A percentile compares a stretch with the other conserved stretches of the same genome.
phyloP scores from a whole-genome alignment of 2,113 vertebrate species.

The Illadopsis cleaveri region DNA sequence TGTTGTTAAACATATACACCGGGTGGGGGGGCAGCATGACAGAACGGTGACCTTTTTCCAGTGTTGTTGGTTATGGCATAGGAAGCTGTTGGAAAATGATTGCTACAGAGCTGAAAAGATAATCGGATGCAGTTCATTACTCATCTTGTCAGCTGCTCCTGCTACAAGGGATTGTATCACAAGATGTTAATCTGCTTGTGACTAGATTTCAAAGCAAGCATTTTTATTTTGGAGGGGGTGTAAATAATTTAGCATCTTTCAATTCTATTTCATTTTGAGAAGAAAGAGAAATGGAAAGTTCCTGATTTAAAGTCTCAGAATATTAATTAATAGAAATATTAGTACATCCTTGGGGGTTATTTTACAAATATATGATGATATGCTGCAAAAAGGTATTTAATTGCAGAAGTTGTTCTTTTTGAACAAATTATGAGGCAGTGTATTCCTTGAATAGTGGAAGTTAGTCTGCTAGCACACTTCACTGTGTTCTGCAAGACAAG shows the following conservation, averaged over 20 bases:
- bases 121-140: conserved; percentile 71
- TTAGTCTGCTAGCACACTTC: background rate
- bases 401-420: conserved; percentile 6
- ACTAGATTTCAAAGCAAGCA: conserved; percentile 63
- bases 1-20: background rate
- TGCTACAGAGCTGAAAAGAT: conserved; percentile 65
- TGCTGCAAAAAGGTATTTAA: background rate
- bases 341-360: conserved; percentile 17
- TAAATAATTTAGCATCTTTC: conserved; percentile 36
- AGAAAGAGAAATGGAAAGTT: conserved; percentile 33
- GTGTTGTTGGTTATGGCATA: conserved; percentile 17
- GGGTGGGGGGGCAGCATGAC: background rate
- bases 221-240: conserved; percentile 38
- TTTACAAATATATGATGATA: background rate
- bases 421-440: background rate
- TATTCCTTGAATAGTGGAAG: background rate
- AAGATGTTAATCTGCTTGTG: conserved; percentile 68
- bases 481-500: background rate
- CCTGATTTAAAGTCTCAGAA: conserved; percentile 8
- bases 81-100: conserved; percentile 60
- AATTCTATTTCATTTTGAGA: conserved; percentile 34
- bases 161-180: conserved; percentile 66
- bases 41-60: conserved; percentile 32
- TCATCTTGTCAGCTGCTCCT: conserved; percentile 68
- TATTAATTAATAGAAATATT: conserved; percentile 50